Evolutionary conservation across 2,113 vertebrate genomes (phyloP), one percentile per base, ranked within the genome.

Genomic region (Poeciliopsis occidentalis): DNA sequence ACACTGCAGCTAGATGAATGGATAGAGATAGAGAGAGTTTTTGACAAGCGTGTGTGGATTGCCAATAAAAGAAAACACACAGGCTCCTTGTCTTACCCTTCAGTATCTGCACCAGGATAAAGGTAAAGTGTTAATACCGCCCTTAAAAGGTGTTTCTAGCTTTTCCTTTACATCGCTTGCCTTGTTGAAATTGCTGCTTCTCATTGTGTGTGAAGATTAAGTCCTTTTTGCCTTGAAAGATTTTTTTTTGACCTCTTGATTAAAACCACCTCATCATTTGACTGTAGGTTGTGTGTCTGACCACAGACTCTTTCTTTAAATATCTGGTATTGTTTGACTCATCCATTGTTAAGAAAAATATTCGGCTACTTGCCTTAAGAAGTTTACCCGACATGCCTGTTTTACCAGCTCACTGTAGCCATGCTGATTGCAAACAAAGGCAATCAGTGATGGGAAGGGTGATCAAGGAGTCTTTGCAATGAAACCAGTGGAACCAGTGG

Each of bases 401-500:
- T 87, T 77, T 19, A 65, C 78, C 12, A 26, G 64, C 69, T 85
- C 47, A n/a, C 61, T 62, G 15, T 15, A 54, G 47, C 24, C 71
- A 64, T 62, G 69, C 71, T 67, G 62, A 81, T 70, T 82, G 44
- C 60, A 0, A 88, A 79, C 60, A 82, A 61, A 65, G 29, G 26
- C 44, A 81, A 86, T 87, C 83, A 78, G 71, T 73, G 73, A 60
- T 75, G 64, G 60, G 41, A 86, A 69, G 75, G 34, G 41, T 84
- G 67, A 74, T 82, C 69, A 65, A 72, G 69, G 69, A 75, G 65
- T 79, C 70, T 27, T 86, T 32, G 75, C 60, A 87, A 41, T 81
- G 83, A 80, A 92, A 93, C 91, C 78, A 91, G 91, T 84, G 87
- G 81, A 90, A 91, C 90, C 86, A 86, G 91, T 85, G 76, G 81